Evolutionary conservation across 1,140 invertebrate genomes (phyloP).

Genomic region (Anagrus nilaparvatae): DNA sequence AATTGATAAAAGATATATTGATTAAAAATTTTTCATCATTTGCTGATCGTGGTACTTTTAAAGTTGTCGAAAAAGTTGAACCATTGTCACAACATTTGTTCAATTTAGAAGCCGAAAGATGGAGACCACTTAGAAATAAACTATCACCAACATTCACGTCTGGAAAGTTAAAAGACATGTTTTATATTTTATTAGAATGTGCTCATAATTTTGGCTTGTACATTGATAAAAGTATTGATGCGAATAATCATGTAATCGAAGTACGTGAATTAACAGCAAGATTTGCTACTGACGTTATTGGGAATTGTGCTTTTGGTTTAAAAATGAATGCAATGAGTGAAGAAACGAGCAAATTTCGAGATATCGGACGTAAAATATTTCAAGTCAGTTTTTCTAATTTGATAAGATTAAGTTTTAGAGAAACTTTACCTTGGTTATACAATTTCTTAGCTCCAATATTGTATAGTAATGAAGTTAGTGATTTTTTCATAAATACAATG

Average conservation of each 20-base stretch:
- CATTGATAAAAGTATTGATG: too few species aligned
- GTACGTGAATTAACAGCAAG: constrained; percentile 29
- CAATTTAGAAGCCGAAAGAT: constrained; percentile 24
- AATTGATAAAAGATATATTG: constrained; percentile 24
- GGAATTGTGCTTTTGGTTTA: constrained; percentile 35
- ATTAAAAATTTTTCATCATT: constrained; percentile 36
- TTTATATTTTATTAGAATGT: constrained; percentile 8
- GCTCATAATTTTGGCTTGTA: too few species aligned
- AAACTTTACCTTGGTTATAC: constrained; percentile 13
- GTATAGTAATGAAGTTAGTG: constrained; percentile 24
- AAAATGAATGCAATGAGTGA: constrained; percentile 35
- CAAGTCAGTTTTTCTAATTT: constrained; percentile 6
- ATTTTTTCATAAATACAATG: constrained; percentile 39
- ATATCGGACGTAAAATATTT: constrained; percentile 29
- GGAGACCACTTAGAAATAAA: constrained; percentile 40
- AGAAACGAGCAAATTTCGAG: constrained; percentile 38
- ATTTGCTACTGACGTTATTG: constrained; percentile 35
- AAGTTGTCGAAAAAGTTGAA: constrained; percentile 16
- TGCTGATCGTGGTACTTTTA: constrained; percentile 24
- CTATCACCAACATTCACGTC: constrained; percentile 36
- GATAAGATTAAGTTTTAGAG: constrained; percentile 11
- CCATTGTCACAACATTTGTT: constrained; percentile 18
- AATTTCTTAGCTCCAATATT: constrained; percentile 11
- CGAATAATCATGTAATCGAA: constrained; percentile 15
- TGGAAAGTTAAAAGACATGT: constrained; percentile 29